Percentiles rank a stretch among this genome's conserved stretches.
Conservation (phyloP, 2,888 invertebrate species). For the Conomelus anceps region DNA sequence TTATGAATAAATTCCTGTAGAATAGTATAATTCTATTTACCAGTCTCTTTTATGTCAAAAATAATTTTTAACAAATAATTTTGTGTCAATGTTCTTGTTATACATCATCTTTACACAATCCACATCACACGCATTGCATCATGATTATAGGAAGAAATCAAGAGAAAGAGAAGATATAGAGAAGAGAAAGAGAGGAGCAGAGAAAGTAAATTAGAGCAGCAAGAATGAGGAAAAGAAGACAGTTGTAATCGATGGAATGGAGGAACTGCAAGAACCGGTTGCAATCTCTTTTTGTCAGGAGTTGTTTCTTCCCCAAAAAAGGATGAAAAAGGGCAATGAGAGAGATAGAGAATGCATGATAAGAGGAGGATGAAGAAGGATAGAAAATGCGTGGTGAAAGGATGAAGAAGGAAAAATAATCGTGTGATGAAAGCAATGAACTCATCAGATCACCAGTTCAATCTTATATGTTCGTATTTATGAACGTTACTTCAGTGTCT, state of each 20-base stretch:
- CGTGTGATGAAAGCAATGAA: neutral
- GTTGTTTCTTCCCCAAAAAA: neutral
- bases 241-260: neutral
- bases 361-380: neutral
- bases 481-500: neutral
- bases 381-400: neutral
- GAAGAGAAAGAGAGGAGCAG: neutral
- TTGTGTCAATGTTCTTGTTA: no score
- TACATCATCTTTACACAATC: no score
- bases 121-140: no score
- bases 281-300: neutral
- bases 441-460: neutral
- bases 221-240: neutral
- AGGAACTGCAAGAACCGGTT: neutral
- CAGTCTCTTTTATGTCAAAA: no score
- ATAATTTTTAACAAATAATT: no score
- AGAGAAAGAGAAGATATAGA: neutral
- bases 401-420: neutral
- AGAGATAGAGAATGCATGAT: neutral
- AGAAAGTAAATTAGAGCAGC: neutral
- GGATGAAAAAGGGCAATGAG: neutral
- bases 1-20: no score
- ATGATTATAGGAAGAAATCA: no score
- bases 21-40: no score
- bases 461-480: neutral